Evolutionary conservation across 1,140 invertebrate species (phyloP), one percentile per base, ranked within the genome.

Genomic region (Nebria ingens): DNA sequence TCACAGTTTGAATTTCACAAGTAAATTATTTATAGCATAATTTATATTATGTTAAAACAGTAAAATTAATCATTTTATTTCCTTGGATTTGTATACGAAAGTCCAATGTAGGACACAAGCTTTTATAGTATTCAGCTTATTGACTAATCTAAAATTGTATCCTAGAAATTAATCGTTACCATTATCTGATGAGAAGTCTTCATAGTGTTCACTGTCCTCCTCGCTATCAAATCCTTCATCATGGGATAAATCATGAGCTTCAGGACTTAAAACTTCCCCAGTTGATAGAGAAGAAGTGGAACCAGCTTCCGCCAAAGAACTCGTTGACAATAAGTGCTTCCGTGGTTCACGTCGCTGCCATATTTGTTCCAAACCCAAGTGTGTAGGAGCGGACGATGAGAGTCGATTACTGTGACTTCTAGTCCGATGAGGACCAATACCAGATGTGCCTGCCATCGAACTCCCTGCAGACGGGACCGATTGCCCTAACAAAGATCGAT

Each of bases 221-320:
- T 86, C 82, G 49, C 83, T 84, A 62, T 88, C 87, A 67, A 83
- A 81, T 53, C 81, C 79, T 73, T 93, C 88, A 72, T 91, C 86
- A 65, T 90, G 84, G 55, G 86, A 93, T 61, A 86, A 82, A 65
- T 89, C 89, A 63, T 84, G 81, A 51, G 80, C 77, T 66, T 86
- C 84, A 6, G 90, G 90, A 69, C 89, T 93, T 0, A 92, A 69
- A 21, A 92, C 79, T 54, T 86, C 88, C 51, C 86, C 87, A 1
- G 84, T 87, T 56, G 87, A 89, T 1, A 92, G 64, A 20, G 89
- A 92, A n/a, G 87, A 91, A n/a, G 85, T 86, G 21, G 88, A 91
- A 9, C 86, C 87, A 54, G 84, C 88, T 72, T 92, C 89, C 11
- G 83, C 86, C 57, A 92, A 69, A 25, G 89, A 91, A 55, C 89